Conservation (phyloP, 2,797 vertebrate genomes). For the Mallotus villosus region DNA sequence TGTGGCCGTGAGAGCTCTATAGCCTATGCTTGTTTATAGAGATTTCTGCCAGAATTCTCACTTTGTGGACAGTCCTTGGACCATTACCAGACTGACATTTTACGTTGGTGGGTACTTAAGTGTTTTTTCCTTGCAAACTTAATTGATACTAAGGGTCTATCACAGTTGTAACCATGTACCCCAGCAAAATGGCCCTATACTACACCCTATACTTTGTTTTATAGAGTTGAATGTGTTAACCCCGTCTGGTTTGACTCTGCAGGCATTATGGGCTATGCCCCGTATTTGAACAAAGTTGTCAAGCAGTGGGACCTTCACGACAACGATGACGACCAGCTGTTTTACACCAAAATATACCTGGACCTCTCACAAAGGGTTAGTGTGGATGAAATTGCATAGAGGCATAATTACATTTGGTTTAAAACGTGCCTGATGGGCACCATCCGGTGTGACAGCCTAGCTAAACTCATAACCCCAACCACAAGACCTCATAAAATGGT, state of each 20-base stretch:
- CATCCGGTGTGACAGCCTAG: not conserved
- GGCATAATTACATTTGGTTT: not conserved
- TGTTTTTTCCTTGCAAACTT: slow-evolving; percentile 31
- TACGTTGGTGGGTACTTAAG: slow-evolving; percentile 17
- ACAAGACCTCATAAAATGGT: slow-evolving; percentile 25
- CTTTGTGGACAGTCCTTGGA: slow-evolving; percentile 38
- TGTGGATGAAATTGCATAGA: slow-evolving; percentile 20
- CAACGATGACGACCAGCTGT: slow-evolving; percentile 98
- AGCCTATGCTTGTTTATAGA: slow-evolving; percentile 41
- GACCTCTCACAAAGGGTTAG: slow-evolving; percentile 88
- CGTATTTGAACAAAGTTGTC: slow-evolving; percentile 82
- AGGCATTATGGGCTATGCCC: slow-evolving; percentile 94
- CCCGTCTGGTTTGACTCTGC: slow-evolving; percentile 36
- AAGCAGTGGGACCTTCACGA: slow-evolving; percentile 94
- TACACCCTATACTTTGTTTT: slow-evolving; percentile 43
- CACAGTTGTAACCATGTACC: slow-evolving; percentile 27
- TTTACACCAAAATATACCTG: slow-evolving; percentile 96
- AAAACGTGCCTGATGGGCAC: not conserved
- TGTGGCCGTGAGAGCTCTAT: slow-evolving; percentile 36
- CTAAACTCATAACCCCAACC: slow-evolving; percentile 28
- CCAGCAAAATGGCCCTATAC: slow-evolving; percentile 43
- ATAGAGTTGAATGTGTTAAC: slow-evolving; percentile 41
- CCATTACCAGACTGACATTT: slow-evolving; percentile 17
- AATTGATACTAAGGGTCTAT: slow-evolving; percentile 51
- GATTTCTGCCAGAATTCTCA: slow-evolving; percentile 53